phyloP scores from a whole-genome alignment of 2,113 vertebrate genomes.

The Gobio gobio region DNA sequence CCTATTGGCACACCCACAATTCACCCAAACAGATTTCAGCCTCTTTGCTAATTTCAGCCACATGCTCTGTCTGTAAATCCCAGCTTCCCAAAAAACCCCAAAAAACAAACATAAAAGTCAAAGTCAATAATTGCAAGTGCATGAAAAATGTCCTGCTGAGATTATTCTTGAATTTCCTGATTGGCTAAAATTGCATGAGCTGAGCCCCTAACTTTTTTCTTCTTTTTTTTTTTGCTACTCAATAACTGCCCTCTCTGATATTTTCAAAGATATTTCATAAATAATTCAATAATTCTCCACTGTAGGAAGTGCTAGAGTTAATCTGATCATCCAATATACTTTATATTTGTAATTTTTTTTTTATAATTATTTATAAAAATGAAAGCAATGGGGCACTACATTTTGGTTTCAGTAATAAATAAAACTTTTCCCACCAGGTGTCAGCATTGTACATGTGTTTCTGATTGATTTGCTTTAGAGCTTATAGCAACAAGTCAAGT shows the following conservation, averaged over 20 bases:
- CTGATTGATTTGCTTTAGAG: neutral
- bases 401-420: neutral
- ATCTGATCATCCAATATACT: neutral
- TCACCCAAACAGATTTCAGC: neutral
- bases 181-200: neutral
- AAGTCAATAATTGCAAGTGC: neutral
- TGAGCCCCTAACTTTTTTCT: neutral
- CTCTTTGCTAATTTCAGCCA: neutral
- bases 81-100: too few relatives aligned
- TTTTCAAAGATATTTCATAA: neutral
- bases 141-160: neutral
- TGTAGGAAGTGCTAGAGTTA: neutral
- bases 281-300: neutral
- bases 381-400: neutral
- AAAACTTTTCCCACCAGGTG: conserved; percentile 63
- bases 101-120: neutral
- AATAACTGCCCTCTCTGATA: neutral
- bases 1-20: conserved; percentile 22
- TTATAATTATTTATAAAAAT: neutral
- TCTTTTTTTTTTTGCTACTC: neutral
- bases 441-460: conserved; percentile 49
- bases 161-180: neutral
- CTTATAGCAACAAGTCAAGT: neutral
- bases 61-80: neutral
- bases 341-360: too few relatives aligned